phyloP scores from a whole-genome alignment of 2,113 vertebrate species.

The Osmerus mordax region DNA sequence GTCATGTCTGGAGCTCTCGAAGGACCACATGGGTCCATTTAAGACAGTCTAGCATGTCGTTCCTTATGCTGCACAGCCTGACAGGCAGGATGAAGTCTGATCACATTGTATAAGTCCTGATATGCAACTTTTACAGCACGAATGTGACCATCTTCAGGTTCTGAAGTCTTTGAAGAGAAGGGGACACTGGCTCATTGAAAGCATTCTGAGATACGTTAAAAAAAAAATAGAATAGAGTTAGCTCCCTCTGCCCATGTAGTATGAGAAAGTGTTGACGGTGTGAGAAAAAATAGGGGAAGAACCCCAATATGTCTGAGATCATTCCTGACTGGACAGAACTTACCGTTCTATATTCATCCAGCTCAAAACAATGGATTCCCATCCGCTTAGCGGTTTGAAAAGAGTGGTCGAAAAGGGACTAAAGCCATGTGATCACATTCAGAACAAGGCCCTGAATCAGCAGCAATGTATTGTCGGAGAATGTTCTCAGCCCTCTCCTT shows the following conservation, averaged over 20 bases:
- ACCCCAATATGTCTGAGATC: too few relatives aligned
- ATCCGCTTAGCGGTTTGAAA: too few relatives aligned
- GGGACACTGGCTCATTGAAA: background rate
- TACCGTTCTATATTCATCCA: too few relatives aligned
- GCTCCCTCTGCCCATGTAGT: too few relatives aligned
- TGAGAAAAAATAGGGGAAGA: conserved; percentile 2
- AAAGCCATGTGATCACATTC: too few relatives aligned
- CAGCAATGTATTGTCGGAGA: background rate
- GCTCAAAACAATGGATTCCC: too few relatives aligned
- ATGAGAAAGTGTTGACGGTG: conserved; percentile 11
- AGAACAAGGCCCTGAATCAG: conserved; percentile 17
- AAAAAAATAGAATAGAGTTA: background rate
- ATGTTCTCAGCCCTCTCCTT: too few relatives aligned
- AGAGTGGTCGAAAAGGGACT: too few relatives aligned
- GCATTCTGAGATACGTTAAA: background rate
- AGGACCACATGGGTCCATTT: too few relatives aligned
- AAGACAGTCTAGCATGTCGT: too few relatives aligned
- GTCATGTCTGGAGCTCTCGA: background rate
- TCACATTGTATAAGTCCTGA: background rate
- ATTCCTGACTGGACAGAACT: background rate
- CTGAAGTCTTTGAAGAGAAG: background rate
- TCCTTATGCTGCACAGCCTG: too few relatives aligned
- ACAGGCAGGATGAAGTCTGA: background rate
- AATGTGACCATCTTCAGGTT: conserved; percentile 33
- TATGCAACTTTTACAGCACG: conserved; percentile 22